A percentile compares a stretch with the other conserved stretches of the same genome.
Evolutionary conservation across 1,140 invertebrate species (phyloP).

Genomic region (Sminthurides bifidus): DNA sequence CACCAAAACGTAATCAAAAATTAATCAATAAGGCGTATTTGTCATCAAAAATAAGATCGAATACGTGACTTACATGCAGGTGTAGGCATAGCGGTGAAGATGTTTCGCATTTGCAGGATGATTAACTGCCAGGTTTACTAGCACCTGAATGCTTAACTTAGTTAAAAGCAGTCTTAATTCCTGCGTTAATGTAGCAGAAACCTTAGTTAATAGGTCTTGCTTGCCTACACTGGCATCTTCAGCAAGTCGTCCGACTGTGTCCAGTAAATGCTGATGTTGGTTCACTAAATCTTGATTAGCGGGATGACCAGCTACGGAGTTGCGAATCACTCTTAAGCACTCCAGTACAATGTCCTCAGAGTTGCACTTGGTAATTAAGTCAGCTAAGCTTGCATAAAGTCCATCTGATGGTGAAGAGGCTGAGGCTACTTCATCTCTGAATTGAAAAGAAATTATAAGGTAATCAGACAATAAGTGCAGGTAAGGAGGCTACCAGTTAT

Average conservation of each 20-base stretch:
- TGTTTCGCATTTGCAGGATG: not conserved
- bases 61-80: too few species aligned
- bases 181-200: not conserved
- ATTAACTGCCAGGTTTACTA: not conserved
- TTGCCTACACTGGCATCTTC: not conserved
- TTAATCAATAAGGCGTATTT: not conserved
- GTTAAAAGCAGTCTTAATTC: not conserved
- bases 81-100: too few species aligned
- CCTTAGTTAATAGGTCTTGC: not conserved
- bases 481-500: too few species aligned
- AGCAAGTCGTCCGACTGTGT: not conserved
- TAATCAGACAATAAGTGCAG: too few species aligned
- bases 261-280: not conserved
- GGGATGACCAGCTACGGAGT: not conserved
- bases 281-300: not conserved
- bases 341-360: not conserved
- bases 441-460: not conserved
- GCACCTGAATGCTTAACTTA: not conserved
- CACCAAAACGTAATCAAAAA: not conserved
- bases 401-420: not conserved
- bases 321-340: not conserved
- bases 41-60: too few species aligned
- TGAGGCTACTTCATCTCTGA: not conserved
- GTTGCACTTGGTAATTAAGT: not conserved
- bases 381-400: not conserved